These are phyloP conservation scores for Gorsachius goisagi DNA, from an alignment of 2,113 vertebrate genomes.

Conservation along the genomic window DNA sequence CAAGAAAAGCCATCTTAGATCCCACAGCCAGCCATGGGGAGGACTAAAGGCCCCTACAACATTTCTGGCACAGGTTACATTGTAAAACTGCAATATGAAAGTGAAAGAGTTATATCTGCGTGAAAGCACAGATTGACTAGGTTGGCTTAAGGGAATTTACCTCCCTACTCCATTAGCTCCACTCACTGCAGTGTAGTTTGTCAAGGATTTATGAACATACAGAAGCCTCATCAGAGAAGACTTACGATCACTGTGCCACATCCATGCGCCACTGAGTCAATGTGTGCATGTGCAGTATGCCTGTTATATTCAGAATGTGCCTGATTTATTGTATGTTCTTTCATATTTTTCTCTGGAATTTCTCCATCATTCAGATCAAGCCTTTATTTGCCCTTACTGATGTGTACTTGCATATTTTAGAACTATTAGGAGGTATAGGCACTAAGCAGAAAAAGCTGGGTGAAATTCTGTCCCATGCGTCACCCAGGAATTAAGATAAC, in stretches of 20 bases:
- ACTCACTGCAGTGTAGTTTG: background rate
- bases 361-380: background rate
- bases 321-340: background rate
- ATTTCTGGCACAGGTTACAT: background rate
- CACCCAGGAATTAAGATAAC: background rate
- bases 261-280: background rate
- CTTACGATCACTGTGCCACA: background rate
- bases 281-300: background rate
- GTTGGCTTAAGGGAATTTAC: slow-evolving; percentile 1
- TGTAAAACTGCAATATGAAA: background rate
- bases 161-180: background rate
- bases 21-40: accelerated
- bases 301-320: background rate
- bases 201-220: slow-evolving; percentile 22
- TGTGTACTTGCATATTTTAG: background rate
- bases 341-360: background rate
- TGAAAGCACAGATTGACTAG: background rate
- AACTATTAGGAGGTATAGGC: accelerated
- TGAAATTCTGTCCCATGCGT: background rate
- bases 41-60: background rate
- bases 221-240: slow-evolving; percentile 21
- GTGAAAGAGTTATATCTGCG: background rate
- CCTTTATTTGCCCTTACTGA: background rate
- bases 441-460: background rate
- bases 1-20: background rate